Base-by-base conservation (phyloP, 2,797 vertebrate species). In the Scolopax bukidnonensis region DNA sequence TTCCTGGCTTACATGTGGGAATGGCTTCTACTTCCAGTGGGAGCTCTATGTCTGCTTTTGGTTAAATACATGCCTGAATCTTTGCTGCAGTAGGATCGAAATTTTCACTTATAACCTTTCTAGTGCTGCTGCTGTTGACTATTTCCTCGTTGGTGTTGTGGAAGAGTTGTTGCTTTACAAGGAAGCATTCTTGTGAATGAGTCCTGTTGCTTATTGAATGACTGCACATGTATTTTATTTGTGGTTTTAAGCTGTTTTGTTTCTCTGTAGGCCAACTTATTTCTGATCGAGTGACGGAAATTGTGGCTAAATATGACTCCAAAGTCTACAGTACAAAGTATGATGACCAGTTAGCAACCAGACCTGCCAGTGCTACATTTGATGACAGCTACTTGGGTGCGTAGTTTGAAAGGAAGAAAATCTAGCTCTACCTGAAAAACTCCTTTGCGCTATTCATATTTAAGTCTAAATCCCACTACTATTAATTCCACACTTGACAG, bases 331-430 rank as follows among this genome's bases (percentile, higher is more conserved):
- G 98, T 57, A 98, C 96, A 1, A 97, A 95, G 8, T 99, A 99
- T 27, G 92, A 87, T 6, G 98, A 98, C 87, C 99, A 99, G 33
- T 77, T 98, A 56, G 93, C 98, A 77, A 99, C 99, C 47, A 98
- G 98, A 53, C 95, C 99, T 5, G 99, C 99, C 43, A 98, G 98
- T 11, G 98, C 99, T 40, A 96, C 98, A 90, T 99, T 98, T 47
- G 99, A 99, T 76, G 99, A 99, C 98, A 99, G 99, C 96, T 99
- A 99, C 95, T 96, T 99, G 41, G 99, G 99, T 99, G 98, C 17
- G 97, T 97, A 45, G 33, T 79, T 85, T 28, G 57, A 91, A 73
- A 54, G 50, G 51, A 75, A 25, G 75, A 32, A 68, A 64, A 28
- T 19, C 2, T 24, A 11, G 12, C 18, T 74, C 23, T 27, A 0